Percentiles rank a stretch among this genome's conserved stretches.
Evolutionary conservation across 2,797 vertebrate species (phyloP).

Genomic region (Argya squamiceps): DNA sequence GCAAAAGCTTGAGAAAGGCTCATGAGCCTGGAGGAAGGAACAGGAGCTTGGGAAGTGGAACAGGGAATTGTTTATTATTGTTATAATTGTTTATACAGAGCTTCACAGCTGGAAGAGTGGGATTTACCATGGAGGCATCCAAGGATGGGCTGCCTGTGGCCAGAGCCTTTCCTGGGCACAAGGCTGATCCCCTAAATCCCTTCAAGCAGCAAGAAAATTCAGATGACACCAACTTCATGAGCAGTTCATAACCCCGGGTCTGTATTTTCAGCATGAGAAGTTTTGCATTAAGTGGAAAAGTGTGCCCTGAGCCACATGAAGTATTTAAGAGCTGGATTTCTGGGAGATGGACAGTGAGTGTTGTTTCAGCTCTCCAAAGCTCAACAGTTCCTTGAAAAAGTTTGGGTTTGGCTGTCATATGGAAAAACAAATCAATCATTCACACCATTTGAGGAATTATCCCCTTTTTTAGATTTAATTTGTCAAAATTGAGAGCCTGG

Average conservation of each 20-base stretch:
- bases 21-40: neutral
- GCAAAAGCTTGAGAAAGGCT: neutral
- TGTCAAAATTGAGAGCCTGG: neutral
- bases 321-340: neutral
- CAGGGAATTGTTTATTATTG: neutral
- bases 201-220: neutral
- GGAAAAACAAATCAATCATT: neutral
- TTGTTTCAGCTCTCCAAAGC: neutral
- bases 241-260: neutral
- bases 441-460: neutral
- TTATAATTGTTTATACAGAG: neutral
- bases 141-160: neutral
- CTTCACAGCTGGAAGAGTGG: neutral
- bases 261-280: neutral
- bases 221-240: neutral
- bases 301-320: neutral
- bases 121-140: neutral
- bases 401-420: neutral
- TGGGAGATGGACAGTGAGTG: neutral
- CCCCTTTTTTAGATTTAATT: neutral
- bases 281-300: neutral
- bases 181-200: neutral
- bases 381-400: neutral
- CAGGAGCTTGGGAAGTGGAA: neutral
- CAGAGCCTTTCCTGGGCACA: neutral